These are phyloP conservation scores for Galerucella calmariensis DNA, from an alignment of 2,888 invertebrate genomes.

Conservation along the genomic window DNA sequence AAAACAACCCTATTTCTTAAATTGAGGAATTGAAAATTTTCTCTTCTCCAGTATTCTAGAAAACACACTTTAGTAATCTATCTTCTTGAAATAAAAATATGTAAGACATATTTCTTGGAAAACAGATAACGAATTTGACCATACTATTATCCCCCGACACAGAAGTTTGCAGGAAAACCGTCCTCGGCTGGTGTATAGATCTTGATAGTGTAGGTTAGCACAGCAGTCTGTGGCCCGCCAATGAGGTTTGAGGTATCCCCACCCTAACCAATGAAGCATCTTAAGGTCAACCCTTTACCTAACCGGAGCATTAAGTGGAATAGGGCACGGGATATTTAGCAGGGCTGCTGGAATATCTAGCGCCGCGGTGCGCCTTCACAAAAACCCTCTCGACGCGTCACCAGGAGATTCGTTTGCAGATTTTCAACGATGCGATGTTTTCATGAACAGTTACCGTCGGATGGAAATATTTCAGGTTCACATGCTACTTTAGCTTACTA, in stretches of 20 bases:
- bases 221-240: conserved; percentile 64
- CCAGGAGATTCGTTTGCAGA: background rate
- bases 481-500: no score
- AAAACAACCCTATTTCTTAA: no score
- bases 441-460: conserved; percentile 4
- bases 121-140: background rate
- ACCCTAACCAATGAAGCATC: conserved; percentile 65
- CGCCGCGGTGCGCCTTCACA: conserved; percentile 1
- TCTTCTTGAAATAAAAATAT: background rate
- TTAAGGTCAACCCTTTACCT: conserved; percentile 61
- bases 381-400: conserved; percentile 47
- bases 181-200: conserved; percentile 58
- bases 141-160: conserved; percentile 21
- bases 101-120: background rate
- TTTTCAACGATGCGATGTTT: background rate
- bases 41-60: no score
- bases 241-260: conserved; percentile 65
- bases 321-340: conserved; percentile 42
- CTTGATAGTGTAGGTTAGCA: conserved; percentile 63
- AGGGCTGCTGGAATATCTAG: conserved; percentile 53
- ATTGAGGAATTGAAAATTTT: no score
- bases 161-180: conserved; percentile 39
- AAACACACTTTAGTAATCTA: no score
- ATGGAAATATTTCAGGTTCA: background rate
- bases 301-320: conserved; percentile 42